Base-by-base conservation (phyloP, 2,797 vertebrate genomes). In the Rhynchotus rufescens region DNA sequence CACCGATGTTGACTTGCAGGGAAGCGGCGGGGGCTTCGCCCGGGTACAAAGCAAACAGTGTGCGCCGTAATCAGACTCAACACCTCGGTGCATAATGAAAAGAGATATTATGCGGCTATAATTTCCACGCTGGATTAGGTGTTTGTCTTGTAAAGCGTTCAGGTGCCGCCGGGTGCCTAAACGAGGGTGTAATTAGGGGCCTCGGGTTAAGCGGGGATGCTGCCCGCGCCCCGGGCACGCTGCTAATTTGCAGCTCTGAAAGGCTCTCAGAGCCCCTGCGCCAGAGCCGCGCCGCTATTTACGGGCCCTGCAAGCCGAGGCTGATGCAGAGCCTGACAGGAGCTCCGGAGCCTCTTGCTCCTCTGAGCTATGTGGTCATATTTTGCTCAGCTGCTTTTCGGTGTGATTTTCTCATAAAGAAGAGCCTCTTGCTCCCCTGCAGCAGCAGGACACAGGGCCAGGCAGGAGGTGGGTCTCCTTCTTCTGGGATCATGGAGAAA, bases 21-120 rank as follows among this genome's bases (percentile, higher is more conserved):
- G 93, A 88, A 95, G 86, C 80, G 75, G 38, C 92, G 66, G 86
- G 92, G 88, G 84, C 79, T 85, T 81, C 91, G 34, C 73, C 93
- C 75, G 47, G 96, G 93, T 76, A 95, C 94, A 93, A 91, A 64
- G 93, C 77, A 62, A 80, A 84, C 93, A 90, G 80, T 89, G 93
- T 92, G 91, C 16, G 86, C 84, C 80, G 90, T 94, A 93, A 95
- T 94, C 94, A 93, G 86, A 88, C 86, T 92, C 93, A 93, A 95
- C 80, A 88, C 89, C 91, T 96, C 68, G 7, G 85, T 80, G 17
- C 22, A 60, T n/a, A 69, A 89, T 93, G 95, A 96, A 96, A 96
- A 94, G 91, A 81, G 93, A 94, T 49, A 90, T 96, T 94, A 90
- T 92, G 93, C 32, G 54, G 36, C 86, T 86, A 67, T 54, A 60